Percentiles rank a stretch among this genome's conserved stretches.
Conservation (phyloP, 1,140 invertebrate species). For the Cyclina sinensis region DNA sequence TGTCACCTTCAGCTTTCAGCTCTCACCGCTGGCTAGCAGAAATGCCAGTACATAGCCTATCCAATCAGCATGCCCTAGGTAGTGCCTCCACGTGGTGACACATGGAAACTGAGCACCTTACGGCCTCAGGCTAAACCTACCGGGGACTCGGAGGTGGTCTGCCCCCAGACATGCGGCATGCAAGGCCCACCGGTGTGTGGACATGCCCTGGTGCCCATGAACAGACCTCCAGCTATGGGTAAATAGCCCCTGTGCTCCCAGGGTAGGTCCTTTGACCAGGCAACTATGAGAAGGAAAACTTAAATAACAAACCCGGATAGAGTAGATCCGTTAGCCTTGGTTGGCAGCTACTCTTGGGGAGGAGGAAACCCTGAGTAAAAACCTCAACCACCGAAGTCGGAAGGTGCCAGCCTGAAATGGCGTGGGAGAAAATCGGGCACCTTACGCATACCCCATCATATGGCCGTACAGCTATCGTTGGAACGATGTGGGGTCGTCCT, state of each 20-base stretch:
- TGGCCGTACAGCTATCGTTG: slow-evolving; percentile 38
- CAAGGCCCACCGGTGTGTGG: no score
- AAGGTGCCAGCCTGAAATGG: not conserved
- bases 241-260: slow-evolving; percentile 24
- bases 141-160: no score
- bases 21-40: no score
- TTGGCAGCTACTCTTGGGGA: slow-evolving; percentile 34
- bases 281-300: slow-evolving; percentile 5
- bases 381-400: slow-evolving; percentile 24
- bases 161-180: no score
- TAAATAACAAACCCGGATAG: not conserved
- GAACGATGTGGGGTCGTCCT: slow-evolving; percentile 34
- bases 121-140: no score
- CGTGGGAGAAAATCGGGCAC: not conserved
- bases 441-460: slow-evolving; percentile 3
- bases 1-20: no score
- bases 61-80: no score
- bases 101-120: no score
- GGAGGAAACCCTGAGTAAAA: slow-evolving; percentile 35
- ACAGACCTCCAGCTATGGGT: no score
- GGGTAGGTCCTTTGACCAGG: not conserved
- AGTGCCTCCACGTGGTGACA: no score
- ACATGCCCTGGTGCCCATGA: no score
- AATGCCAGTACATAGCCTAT: no score
- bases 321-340: slow-evolving; percentile 4